Conservation (phyloP, 2,888 invertebrate species). For the Syrphus vitripennis region DNA sequence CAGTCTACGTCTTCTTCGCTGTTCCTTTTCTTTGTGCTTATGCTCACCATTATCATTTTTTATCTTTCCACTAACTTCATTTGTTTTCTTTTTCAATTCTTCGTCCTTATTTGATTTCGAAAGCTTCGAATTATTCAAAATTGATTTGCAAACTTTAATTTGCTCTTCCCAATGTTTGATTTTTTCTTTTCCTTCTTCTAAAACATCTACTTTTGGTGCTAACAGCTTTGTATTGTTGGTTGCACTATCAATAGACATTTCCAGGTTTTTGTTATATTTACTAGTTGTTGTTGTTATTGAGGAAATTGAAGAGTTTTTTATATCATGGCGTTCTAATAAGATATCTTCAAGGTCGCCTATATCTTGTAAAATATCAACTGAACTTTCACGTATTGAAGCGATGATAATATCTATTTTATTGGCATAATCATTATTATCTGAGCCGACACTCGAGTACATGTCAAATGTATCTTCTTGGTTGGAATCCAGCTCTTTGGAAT, state of each 20-base stretch:
- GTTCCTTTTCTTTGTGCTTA: not conserved
- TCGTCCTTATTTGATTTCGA: not conserved
- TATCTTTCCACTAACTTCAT: not conserved
- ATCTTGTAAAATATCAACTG: conserved; percentile 52
- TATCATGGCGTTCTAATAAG: not conserved
- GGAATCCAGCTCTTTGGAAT: not conserved
- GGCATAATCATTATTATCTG: not conserved
- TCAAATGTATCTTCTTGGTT: conserved; percentile 16
- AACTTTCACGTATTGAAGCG: conserved; percentile 41
- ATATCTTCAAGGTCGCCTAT: conserved; percentile 45
- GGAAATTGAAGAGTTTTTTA: not conserved
- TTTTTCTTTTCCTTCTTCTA: conserved; percentile 49
- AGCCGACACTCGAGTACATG: not conserved
- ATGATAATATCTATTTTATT: conserved; percentile 24
- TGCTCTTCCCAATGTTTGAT: conserved; percentile 54
- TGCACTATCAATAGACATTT: not conserved
- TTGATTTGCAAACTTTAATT: conserved; percentile 54
- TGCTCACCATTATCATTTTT: not conserved
- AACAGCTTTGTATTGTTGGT: not conserved
- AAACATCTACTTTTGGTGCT: not conserved
- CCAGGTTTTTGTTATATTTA: conserved; percentile 31
- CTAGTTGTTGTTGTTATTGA: conserved; percentile 34
- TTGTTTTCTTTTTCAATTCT: conserved; percentile 7
- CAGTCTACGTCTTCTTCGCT: conserved; percentile 2
- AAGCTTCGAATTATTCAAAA: conserved; percentile 29